Evolutionary conservation across 2,113 vertebrate species (phyloP).

Genomic region (Alligator sinensis): DNA sequence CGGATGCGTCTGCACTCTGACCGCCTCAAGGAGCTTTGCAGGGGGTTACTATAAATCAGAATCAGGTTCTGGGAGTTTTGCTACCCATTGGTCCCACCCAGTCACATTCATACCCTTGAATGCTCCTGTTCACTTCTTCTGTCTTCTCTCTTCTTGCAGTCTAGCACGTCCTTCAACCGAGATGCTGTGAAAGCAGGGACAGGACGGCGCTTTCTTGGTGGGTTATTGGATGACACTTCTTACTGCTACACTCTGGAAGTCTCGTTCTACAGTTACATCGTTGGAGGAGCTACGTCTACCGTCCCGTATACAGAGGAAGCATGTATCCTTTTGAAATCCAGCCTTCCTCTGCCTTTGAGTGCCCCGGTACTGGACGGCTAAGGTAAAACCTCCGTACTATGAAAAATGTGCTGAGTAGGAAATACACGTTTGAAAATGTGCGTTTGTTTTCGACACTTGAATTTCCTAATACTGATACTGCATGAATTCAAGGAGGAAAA

Average conservation of each 20-base stretch:
- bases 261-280: constrained; percentile 96
- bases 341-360: background rate
- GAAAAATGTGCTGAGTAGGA: constrained; percentile 47
- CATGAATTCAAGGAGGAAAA: constrained; percentile 68
- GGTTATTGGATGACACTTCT: constrained; percentile 92
- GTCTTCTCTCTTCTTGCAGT: constrained; percentile 78
- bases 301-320: constrained; percentile 96
- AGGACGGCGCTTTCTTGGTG: constrained; percentile 92
- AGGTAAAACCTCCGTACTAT: constrained; percentile 62
- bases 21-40: background rate
- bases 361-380: constrained; percentile 39
- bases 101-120: background rate
- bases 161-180: constrained; percentile 94
- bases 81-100: background rate
- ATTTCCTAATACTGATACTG: constrained; percentile 65
- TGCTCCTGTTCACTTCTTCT: background rate
- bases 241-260: constrained; percentile 98
- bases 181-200: constrained; percentile 97
- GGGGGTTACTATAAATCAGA: background rate
- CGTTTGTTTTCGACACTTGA: constrained; percentile 60
- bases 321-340: constrained; percentile 91
- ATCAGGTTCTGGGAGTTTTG: background rate
- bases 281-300: constrained; percentile 81
- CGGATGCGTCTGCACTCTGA: background rate
- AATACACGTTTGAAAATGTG: constrained; percentile 66